Percentiles rank a stretch among this genome's conserved stretches.
Evolutionary conservation across 30 jellyfish, hydroid and myxozoan genomes (phyloP).

Genomic region (Kudoa iwatai): DNA sequence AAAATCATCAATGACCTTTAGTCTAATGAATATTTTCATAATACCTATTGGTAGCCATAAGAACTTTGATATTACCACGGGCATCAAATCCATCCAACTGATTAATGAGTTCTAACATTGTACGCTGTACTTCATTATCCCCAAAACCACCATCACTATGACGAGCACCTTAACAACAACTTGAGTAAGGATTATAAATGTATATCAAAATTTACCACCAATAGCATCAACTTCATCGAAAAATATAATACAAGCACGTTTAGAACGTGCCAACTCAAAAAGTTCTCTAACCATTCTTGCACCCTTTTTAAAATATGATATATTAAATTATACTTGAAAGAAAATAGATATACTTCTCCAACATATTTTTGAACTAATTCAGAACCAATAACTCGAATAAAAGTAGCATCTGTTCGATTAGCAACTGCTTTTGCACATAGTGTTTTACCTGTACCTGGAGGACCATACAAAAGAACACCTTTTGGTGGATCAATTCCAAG

Average conservation of each 20-base stretch:
- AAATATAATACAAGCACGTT: conserved; percentile 68
- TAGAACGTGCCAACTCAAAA: conserved; percentile 70
- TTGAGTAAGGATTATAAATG: background rate
- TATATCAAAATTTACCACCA: conserved; percentile 19
- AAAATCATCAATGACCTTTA: too few species aligned
- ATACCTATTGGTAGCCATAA: conserved; percentile 80
- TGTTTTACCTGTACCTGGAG: conserved; percentile 87
- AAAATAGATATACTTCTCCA: conserved; percentile 24
- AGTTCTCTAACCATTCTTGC: conserved; percentile 96
- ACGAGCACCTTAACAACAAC: conserved; percentile 34
- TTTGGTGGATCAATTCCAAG: conserved; percentile 96
- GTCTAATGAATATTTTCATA: too few species aligned
- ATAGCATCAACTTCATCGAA: conserved; percentile 89
- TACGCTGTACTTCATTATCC: conserved; percentile 76
- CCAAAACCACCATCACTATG: conserved; percentile 95
- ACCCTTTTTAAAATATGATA: conserved; percentile 10
- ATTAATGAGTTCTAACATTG: conserved; percentile 65
- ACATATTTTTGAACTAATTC: conserved; percentile 78
- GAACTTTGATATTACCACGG: conserved; percentile 74
- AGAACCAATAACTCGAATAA: conserved; percentile 83
- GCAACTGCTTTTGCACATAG: conserved; percentile 86
- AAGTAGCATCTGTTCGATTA: conserved; percentile 75
- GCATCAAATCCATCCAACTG: conserved; percentile 95
- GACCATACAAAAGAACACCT: conserved; percentile 75
- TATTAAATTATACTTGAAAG: background rate